Conservation (phyloP, 2,113 vertebrate species). For the Centropristis striata region DNA sequence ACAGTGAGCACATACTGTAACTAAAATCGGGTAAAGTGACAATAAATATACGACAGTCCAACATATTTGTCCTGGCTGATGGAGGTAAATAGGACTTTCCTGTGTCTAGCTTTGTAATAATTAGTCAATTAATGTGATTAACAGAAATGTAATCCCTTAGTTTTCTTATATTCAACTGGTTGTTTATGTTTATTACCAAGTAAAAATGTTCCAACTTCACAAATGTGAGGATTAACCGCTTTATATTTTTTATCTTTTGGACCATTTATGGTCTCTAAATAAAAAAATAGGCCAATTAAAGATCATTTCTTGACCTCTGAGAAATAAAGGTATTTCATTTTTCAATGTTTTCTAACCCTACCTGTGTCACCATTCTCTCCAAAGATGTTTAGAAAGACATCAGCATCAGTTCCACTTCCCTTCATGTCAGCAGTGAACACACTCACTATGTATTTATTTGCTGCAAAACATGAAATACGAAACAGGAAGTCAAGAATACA, state of each 20-base stretch:
- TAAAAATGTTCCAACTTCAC: no score
- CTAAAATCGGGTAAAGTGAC: background rate
- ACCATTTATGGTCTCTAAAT: background rate
- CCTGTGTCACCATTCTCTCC: slow-evolving; percentile 97
- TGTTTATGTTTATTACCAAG: no score
- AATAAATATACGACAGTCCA: background rate
- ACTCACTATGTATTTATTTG: slow-evolving; percentile 95
- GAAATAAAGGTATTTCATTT: background rate
- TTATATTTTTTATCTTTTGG: background rate
- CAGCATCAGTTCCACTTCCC: slow-evolving; percentile 96
- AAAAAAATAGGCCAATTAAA: background rate
- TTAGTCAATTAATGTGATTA: background rate
- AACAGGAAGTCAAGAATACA: background rate
- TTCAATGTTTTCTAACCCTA: slow-evolving; percentile 49
- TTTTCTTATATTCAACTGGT: background rate
- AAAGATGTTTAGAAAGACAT: slow-evolving; percentile 97
- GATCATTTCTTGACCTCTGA: background rate
- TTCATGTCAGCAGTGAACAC: slow-evolving; percentile 95
- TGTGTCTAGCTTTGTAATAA: background rate
- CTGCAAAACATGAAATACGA: slow-evolving; percentile 81
- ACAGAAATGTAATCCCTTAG: background rate
- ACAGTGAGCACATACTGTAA: background rate
- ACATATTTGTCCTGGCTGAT: background rate
- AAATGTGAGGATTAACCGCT: background rate
- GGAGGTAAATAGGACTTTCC: background rate